Conservation (phyloP, 2,888 invertebrate genomes). For the Agonopterix alstromeriana region DNA sequence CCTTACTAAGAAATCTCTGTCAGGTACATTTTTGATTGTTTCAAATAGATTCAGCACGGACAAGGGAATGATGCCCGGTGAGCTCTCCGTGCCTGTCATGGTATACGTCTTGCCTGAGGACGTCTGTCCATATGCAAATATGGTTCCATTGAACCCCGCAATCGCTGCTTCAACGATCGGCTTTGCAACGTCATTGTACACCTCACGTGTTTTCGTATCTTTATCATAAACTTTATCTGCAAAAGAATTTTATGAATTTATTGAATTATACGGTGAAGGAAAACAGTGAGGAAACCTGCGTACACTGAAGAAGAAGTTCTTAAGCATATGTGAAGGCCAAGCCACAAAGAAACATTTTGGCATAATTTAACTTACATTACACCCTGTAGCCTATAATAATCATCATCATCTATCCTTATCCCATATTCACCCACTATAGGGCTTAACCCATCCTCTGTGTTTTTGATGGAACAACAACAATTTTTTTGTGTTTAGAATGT, state of each 20-base stretch:
- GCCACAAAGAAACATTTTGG: too few relatives aligned
- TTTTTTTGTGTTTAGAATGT: too few relatives aligned
- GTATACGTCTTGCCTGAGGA: conserved; percentile 93
- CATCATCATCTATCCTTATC: too few relatives aligned
- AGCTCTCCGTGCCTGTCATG: conserved; percentile 83
- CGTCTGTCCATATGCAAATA: conserved; percentile 95
- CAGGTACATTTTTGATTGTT: conserved; percentile 75
- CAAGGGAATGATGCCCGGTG: conserved; percentile 85
- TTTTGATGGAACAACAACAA: too few relatives aligned
- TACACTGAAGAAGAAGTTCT: too few relatives aligned
- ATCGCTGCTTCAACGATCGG: conserved; percentile 84
- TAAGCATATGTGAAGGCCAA: neutral
- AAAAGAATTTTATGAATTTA: conserved; percentile 22
- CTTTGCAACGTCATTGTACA: conserved; percentile 82
- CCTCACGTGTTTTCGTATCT: conserved; percentile 72
- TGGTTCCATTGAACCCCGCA: conserved; percentile 89
- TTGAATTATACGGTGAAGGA: too few relatives aligned
- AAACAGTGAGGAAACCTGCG: neutral
- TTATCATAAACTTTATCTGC: conserved; percentile 85
- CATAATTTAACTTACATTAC: too few relatives aligned
- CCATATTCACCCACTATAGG: too few relatives aligned
- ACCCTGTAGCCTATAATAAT: too few relatives aligned
- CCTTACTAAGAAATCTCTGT: conserved; percentile 86
- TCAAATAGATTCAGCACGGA: conserved; percentile 84
- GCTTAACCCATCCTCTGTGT: too few relatives aligned